Percentiles rank a stretch among this genome's conserved stretches.
Evolutionary conservation across 2,888 invertebrate genomes (phyloP).

Genomic region (Pachliopta kotzebuea): DNA sequence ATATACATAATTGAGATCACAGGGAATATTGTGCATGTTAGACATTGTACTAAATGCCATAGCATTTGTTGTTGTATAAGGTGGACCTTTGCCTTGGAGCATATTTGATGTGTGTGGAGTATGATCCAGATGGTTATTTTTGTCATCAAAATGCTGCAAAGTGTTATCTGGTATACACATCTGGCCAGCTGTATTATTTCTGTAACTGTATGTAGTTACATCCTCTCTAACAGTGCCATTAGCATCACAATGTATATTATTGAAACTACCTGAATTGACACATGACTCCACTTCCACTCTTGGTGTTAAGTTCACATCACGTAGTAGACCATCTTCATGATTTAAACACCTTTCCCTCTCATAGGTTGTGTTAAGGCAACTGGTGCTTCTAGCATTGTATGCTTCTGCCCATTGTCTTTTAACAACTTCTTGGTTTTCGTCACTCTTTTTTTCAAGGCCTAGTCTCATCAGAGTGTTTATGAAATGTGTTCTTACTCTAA

Average conservation of each 20-base stretch:
- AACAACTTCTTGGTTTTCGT: slow-evolving; percentile 74
- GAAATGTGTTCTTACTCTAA: slow-evolving; percentile 97
- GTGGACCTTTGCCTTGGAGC: slow-evolving; percentile 68
- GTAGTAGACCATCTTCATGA: slow-evolving; percentile 68
- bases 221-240: slow-evolving; percentile 50
- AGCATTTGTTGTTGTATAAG: slow-evolving; percentile 50
- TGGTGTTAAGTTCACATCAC: slow-evolving; percentile 77
- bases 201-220: slow-evolving; percentile 49
- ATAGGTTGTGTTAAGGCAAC: slow-evolving; percentile 56
- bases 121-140: slow-evolving; percentile 64
- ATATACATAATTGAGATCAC: slow-evolving; percentile 72
- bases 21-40: slow-evolving; percentile 67
- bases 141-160: slow-evolving; percentile 63
- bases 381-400: slow-evolving; percentile 55
- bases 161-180: slow-evolving; percentile 57
- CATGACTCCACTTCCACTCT: slow-evolving; percentile 83
- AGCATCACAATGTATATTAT: slow-evolving; percentile 84
- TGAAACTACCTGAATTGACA: slow-evolving; percentile 83
- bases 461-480: slow-evolving; percentile 97
- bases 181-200: slow-evolving; percentile 71
- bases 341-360: slow-evolving; percentile 61
- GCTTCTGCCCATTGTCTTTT: slow-evolving; percentile 73
- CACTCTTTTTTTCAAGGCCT: slow-evolving; percentile 92
- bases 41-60: slow-evolving; percentile 61
- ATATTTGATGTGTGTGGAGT: slow-evolving; percentile 70